Percentiles rank a stretch among this genome's conserved stretches.
These are phyloP conservation scores for Archivesica marissinica DNA, from an alignment of 1,140 invertebrate species.

Conservation along the genomic window DNA sequence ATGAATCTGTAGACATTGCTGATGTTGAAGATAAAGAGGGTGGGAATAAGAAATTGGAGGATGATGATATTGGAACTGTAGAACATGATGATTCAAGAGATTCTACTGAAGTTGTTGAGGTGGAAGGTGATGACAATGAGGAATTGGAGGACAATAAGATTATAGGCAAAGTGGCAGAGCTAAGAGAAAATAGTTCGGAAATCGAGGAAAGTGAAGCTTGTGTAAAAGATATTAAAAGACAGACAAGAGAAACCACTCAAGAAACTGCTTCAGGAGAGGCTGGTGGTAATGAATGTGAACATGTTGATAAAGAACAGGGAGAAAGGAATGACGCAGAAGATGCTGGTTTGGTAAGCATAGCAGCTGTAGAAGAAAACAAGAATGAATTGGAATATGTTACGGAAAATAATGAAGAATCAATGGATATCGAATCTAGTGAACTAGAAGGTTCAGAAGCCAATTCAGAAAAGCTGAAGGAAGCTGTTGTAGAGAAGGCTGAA, in stretches of 20 bases:
- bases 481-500: conserved; percentile 6
- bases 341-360: conserved; percentile 14
- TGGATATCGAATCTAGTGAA: conserved; percentile 23
- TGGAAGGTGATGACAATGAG: not conserved
- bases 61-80: not conserved
- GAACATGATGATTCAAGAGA: not conserved
- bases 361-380: conserved; percentile 71
- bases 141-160: not conserved
- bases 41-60: conserved; percentile 4
- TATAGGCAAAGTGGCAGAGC: not conserved
- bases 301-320: conserved; percentile 21
- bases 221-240: not conserved
- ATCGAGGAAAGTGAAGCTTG: not conserved
- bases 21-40: not conserved
- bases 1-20: not conserved
- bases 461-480: conserved; percentile 4
- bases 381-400: conserved; percentile 31
- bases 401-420: conserved; percentile 25
- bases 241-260: not conserved
- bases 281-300: not conserved
- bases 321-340: conserved; percentile 14
- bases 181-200: not conserved
- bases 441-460: conserved; percentile 49
- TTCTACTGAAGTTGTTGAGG: not conserved
- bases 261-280: not conserved